Conservation (phyloP, 2,797 vertebrate genomes). For the Tachyglossus aculeatus region DNA sequence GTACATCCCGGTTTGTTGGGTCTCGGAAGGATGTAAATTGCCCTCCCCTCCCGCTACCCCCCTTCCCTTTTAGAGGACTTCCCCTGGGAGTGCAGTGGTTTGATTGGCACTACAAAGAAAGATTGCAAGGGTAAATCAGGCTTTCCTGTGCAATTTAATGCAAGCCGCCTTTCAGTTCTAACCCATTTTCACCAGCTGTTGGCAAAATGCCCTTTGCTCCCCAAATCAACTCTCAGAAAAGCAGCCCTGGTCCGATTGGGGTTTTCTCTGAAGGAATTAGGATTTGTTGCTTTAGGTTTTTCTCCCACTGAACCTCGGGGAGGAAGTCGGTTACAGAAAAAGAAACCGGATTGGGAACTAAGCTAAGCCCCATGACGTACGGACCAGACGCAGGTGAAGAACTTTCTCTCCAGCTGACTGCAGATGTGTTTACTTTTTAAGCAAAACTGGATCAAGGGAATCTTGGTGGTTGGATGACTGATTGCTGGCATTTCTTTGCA, state of each 20-base stretch:
- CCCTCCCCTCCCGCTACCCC: slow-evolving; percentile 2
- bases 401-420: slow-evolving; percentile 57
- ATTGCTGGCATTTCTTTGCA: slow-evolving; percentile 72
- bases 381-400: slow-evolving; percentile 68
- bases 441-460: slow-evolving; percentile 72
- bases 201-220: slow-evolving; percentile 67
- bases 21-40: not conserved
- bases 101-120: slow-evolving; percentile 74
- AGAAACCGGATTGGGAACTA: slow-evolving; percentile 63
- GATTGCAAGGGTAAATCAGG: slow-evolving; percentile 52
- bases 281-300: slow-evolving; percentile 39
- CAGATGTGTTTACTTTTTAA: slow-evolving; percentile 66
- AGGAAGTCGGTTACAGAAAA: slow-evolving; percentile 67
- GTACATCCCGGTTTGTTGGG: not conserved
- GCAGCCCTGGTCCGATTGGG: slow-evolving; percentile 26
- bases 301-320: slow-evolving; percentile 62
- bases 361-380: slow-evolving; percentile 63
- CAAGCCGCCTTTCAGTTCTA: slow-evolving; percentile 58
- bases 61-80: slow-evolving; percentile 64
- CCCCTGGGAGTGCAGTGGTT: slow-evolving; percentile 73
- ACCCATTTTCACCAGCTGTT: slow-evolving; percentile 68
- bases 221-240: slow-evolving; percentile 58
- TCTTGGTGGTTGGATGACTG: slow-evolving; percentile 67
- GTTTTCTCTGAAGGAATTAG: slow-evolving; percentile 46
- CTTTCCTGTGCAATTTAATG: slow-evolving; percentile 64